Conservation (phyloP, 2,888 invertebrate species). For the Agonopterix alstromeriana region DNA sequence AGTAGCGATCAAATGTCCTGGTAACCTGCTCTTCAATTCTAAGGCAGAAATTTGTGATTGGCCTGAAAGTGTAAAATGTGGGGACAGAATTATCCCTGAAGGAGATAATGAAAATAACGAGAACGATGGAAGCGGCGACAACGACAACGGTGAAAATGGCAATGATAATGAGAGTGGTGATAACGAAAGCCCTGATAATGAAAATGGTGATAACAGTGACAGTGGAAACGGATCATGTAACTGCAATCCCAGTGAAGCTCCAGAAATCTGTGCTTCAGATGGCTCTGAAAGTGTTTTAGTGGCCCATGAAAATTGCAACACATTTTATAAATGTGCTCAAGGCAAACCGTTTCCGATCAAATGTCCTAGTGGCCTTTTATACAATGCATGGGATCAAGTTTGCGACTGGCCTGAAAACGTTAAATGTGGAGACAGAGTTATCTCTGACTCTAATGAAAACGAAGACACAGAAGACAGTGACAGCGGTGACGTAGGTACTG, state of each 20-base stretch:
- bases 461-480: constrained; percentile 5
- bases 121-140: not conserved
- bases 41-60: constrained; percentile 25
- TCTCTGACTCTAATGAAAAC: constrained; percentile 11
- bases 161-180: constrained; percentile 4
- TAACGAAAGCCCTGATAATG: no score
- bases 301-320: constrained; percentile 25
- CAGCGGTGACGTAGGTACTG: constrained; percentile 1
- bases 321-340: constrained; percentile 27
- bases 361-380: constrained; percentile 23
- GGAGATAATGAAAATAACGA: not conserved
- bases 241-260: constrained; percentile 13
- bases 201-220: constrained; percentile 1
- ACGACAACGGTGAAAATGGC: constrained; percentile 3
- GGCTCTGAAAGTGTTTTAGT: no score
- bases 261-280: constrained; percentile 11
- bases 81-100: constrained; percentile 15
- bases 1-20: constrained; percentile 16
- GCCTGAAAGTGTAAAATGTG: constrained; percentile 26
- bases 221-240: no score
- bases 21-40: constrained; percentile 8
- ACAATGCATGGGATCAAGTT: constrained; percentile 13
- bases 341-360: constrained; percentile 20
- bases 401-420: no score
- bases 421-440: no score